Evolutionary conservation across 1,140 invertebrate species (phyloP), one percentile per base, ranked within the genome.

Genomic region (Cepaea nemoralis): DNA sequence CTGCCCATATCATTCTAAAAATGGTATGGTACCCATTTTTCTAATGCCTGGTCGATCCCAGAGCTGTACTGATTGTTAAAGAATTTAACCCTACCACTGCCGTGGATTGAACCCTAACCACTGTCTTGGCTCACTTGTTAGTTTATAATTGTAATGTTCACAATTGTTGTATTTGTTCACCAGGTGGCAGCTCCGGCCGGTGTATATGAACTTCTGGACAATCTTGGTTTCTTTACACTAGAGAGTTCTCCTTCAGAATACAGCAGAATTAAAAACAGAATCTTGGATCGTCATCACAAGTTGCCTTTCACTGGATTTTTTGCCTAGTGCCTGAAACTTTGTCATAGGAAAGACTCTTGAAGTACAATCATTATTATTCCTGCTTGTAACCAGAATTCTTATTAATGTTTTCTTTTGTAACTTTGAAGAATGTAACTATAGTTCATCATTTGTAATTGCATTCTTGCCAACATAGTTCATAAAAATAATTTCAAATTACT

Each of bases 211-310:
- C 80, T 91, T 5, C 77, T 91, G 50, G 86, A 91, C 83, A 88
- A 88, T 71, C 84, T 91, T 45, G 87, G 86, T n/a, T 90, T 91
- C 81, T 87, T 85, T 75, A 88, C 88, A 35, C 89, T 90, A 84
- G 87, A 89, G 71, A 82, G 79, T 37, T 45, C 85, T 0, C 50
- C 40, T n/a, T 80, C 78, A 6, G 69, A 50, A 35, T 80, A 40
- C 45, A 80, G 78, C 48, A 37, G 78, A 35, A 63, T 48, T 10
- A 80, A 80, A 42, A 80, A 73, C 24, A n/a, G 69, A 71, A 70
- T 80, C 24, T 27, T 69, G 63, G 78, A 73, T 31, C 78, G 78
- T 27, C 69, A 55, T 31, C 66, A 80, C n/a, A 71, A 80, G 42
- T 73, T 80, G 42, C 67, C 67, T 73, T 80, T 80, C 69, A 50